Conservation (phyloP, 2,797 vertebrate species). For the Clarias platycephalus region DNA sequence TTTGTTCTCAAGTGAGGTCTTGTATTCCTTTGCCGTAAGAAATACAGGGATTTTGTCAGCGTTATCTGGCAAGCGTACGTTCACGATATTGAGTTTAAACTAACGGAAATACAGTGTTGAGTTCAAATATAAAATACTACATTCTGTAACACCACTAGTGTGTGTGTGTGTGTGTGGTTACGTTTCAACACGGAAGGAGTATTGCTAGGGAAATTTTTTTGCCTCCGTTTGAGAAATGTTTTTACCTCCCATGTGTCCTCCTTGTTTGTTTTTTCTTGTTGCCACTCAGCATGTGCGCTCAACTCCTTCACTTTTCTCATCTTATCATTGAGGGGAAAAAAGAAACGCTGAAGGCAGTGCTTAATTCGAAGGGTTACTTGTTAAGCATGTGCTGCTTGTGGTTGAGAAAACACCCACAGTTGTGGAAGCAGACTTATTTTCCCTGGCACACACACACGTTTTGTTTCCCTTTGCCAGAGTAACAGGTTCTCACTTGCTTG, state of each 20-base stretch:
- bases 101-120: too few relatives aligned
- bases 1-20: too few relatives aligned
- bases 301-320: too few relatives aligned
- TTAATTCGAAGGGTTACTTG: neutral
- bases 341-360: neutral
- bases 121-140: too few relatives aligned
- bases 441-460: neutral
- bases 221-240: neutral
- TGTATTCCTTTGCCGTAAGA: too few relatives aligned
- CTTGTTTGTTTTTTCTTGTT: neutral
- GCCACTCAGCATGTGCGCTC: neutral
- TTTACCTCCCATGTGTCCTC: neutral
- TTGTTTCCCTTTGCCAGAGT: neutral
- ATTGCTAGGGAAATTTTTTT: neutral
- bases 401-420: too few relatives aligned
- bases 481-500: constrained; percentile 31
- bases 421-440: constrained; percentile 1
- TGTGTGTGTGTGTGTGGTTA: neutral
- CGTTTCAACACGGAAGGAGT: neutral
- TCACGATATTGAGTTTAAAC: too few relatives aligned
- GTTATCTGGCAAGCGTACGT: too few relatives aligned
- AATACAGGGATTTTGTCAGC: too few relatives aligned
- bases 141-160: too few relatives aligned
- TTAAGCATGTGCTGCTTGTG: neutral
- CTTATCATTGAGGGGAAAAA: neutral